Evolutionary conservation across 92 coral and sea anemone genomes (phyloP).

Genomic region (Epizoanthus stellaris): DNA sequence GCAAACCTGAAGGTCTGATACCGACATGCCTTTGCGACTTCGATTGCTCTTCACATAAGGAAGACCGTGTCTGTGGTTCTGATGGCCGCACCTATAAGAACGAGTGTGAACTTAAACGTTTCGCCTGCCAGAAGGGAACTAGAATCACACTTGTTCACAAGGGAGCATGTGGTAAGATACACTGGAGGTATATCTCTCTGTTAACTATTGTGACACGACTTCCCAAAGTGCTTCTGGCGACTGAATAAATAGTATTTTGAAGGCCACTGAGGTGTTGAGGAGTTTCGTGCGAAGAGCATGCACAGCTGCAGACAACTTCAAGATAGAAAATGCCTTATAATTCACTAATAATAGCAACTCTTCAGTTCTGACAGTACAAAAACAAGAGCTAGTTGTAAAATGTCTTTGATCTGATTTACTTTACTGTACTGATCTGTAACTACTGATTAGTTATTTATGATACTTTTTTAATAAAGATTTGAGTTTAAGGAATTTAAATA

Average conservation of each 20-base stretch:
- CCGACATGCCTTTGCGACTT: constrained; percentile 13
- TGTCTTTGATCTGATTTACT: neutral
- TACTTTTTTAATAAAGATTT: too few species aligned
- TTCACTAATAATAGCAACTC: too few species aligned
- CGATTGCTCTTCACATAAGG: constrained; percentile 1
- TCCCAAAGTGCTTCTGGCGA: neutral
- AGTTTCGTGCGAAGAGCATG: too few species aligned
- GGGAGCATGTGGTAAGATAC: constrained; percentile 26
- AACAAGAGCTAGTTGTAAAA: too few species aligned
- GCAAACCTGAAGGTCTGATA: neutral
- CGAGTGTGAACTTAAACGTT: constrained; percentile 29
- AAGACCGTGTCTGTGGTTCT: constrained; percentile 35
- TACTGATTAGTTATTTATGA: too few species aligned
- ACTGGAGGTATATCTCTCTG: too few species aligned
- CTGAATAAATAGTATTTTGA: too few species aligned
- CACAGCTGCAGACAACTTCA: too few species aligned
- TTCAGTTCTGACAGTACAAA: too few species aligned
- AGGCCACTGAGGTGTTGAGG: too few species aligned
- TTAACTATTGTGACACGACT: neutral
- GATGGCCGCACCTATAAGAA: constrained; percentile 22
- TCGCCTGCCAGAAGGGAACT: constrained; percentile 23
- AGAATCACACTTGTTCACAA: constrained; percentile 14
- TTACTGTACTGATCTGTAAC: neutral
- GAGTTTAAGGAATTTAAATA: too few species aligned
- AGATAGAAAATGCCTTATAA: too few species aligned